phyloP scores from a whole-genome alignment of 2,113 vertebrate genomes.

The Pterocles burchelli region DNA sequence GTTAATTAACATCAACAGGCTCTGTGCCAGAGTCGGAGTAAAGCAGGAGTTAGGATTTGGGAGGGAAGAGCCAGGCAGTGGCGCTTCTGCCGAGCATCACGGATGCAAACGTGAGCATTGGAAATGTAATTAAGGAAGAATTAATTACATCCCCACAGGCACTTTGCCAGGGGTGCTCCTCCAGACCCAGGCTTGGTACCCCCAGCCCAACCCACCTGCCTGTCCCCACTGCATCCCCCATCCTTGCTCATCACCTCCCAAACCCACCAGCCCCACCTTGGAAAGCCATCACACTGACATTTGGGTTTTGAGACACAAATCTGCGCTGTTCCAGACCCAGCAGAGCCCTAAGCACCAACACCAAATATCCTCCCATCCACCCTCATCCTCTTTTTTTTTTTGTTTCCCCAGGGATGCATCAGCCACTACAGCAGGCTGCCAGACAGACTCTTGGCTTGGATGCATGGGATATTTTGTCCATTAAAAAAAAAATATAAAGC shows the following conservation, averaged over 20 bases:
- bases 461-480: not conserved
- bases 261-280: not conserved
- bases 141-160: not conserved
- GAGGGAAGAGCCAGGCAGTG: not conserved
- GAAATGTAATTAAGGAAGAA: rapidly evolving
- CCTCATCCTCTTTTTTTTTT: not conserved
- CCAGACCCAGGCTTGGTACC: not conserved
- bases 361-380: not conserved
- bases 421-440: not conserved
- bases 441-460: not conserved
- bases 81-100: no score
- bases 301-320: not conserved
- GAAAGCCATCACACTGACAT: rapidly evolving
- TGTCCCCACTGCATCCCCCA: not conserved
- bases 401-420: rapidly evolving
- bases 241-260: not conserved
- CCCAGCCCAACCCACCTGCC: not conserved
- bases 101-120: rapidly evolving
- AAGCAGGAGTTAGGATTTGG: not conserved
- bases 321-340: not conserved
- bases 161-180: not conserved
- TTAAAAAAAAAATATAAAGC: no score
- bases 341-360: not conserved
- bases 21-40: not conserved
- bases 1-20: not conserved